Evolutionary conservation across 2,888 invertebrate genomes (phyloP).

Genomic region (Argyresthia goedartella): DNA sequence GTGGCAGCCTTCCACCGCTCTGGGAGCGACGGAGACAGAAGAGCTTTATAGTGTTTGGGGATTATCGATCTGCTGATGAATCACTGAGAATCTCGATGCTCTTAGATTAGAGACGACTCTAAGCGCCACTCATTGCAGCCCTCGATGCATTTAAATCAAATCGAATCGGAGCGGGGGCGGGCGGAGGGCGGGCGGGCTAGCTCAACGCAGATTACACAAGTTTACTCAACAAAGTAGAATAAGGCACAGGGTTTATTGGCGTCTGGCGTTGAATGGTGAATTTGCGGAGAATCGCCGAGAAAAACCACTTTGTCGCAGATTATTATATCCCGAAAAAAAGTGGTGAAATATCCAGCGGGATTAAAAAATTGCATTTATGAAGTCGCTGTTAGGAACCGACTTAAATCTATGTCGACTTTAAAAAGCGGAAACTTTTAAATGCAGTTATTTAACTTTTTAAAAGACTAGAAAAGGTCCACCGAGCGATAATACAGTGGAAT

Average conservation of each 20-base stretch:
- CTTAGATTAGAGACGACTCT: slow-evolving; percentile 12
- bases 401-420: neutral
- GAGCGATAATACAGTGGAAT: neutral
- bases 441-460: neutral
- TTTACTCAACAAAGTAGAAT: neutral
- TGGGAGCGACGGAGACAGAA: neutral
- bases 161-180: neutral
- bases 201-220: neutral
- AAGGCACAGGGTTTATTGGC: too few species aligned
- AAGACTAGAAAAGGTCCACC: neutral
- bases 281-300: too few species aligned
- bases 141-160: slow-evolving; percentile 23
- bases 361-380: too few species aligned
- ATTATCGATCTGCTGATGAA: neutral
- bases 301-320: too few species aligned
- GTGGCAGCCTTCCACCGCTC: neutral
- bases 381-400: too few species aligned
- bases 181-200: too few species aligned
- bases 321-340: too few species aligned
- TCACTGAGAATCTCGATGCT: neutral
- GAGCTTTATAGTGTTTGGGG: neutral
- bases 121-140: slow-evolving; percentile 19
- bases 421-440: neutral
- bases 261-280: too few species aligned
- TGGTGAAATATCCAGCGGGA: too few species aligned